Evolutionary conservation across 2,888 invertebrate genomes (phyloP), one percentile per base, ranked within the genome.

Genomic region (Ptycholaimellus sp.): DNA sequence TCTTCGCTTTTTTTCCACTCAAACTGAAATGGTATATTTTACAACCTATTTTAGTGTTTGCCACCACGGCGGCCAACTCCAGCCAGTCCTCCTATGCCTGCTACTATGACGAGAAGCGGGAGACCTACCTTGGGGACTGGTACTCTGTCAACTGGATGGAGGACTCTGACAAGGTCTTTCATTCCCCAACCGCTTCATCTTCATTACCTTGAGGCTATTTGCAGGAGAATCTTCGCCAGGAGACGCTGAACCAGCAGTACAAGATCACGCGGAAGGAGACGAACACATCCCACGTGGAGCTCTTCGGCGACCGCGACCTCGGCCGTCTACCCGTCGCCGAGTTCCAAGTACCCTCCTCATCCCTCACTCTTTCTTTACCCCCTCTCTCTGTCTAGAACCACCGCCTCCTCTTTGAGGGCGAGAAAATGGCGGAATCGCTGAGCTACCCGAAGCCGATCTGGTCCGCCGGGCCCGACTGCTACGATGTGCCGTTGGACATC

Each of bases 81-180:
- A 49, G 61, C n/a, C 69, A 71, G 50, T 66, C 65, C 7, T 69
- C 69, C 0, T 70, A 64, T 50, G 70, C 69, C 31, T 69, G 68
- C 42, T 71, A 69, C 50, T 68, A 54, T 48, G 68, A 70, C 48
- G 56, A 61, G 2, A 38, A 51, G 11, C 61, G 40, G n/a, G 42
- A 48, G 6, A 48, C 49, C 11, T 54, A 66, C 51, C 59, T 71
- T 5, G 70, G 70, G 9, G 70, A 71, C 54, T 60, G 68, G 3
- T 71, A 70, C 57, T 68, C 68, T 45, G 67, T 70, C 16, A 67
- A 61, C 38, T 71, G 70, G 71, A 68, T 71, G 67, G 62, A 69
- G 48, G 68, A 70, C 51, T 62, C 66, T 23, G 69, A 70, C 42
- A 48, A 52, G 43, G 63, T 62, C 42, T 20, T 28, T 38, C 13